Conservation (phyloP, 2,888 invertebrate species). For the Dicyrtomina minuta region DNA sequence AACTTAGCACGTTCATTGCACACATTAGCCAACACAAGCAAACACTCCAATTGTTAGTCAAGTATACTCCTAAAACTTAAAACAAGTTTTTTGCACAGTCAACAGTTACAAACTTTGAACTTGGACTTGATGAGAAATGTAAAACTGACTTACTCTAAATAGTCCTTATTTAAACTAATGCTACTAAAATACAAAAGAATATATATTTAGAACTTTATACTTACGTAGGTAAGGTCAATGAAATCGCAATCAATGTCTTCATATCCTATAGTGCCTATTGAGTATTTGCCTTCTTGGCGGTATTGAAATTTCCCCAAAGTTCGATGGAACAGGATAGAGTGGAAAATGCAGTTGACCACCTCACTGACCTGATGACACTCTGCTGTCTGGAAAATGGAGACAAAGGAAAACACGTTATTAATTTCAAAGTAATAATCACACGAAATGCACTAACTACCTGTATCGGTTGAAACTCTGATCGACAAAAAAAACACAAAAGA, state of each 20-base stretch:
- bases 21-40: background rate
- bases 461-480: too few relatives aligned
- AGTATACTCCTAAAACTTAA: too few relatives aligned
- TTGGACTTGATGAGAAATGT: too few relatives aligned
- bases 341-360: slow-evolving; percentile 86
- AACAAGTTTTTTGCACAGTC: too few relatives aligned
- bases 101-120: too few relatives aligned
- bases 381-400: slow-evolving; percentile 59
- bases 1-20: too few relatives aligned
- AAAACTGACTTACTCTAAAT: too few relatives aligned
- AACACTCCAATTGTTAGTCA: background rate
- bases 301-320: slow-evolving; percentile 91
- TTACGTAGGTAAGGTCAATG: slow-evolving; percentile 93
- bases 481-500: background rate
- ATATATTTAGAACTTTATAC: too few relatives aligned
- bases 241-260: slow-evolving; percentile 97
- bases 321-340: slow-evolving; percentile 87
- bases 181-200: too few relatives aligned
- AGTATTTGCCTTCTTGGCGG: slow-evolving; percentile 90
- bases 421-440: too few relatives aligned
- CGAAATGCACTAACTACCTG: too few relatives aligned
- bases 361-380: slow-evolving; percentile 91
- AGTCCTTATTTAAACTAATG: too few relatives aligned
- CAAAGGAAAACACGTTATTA: background rate
- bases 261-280: slow-evolving; percentile 92